Base-by-base conservation (phyloP, 2,797 vertebrate species). In the Hydrolagus colliei region DNA sequence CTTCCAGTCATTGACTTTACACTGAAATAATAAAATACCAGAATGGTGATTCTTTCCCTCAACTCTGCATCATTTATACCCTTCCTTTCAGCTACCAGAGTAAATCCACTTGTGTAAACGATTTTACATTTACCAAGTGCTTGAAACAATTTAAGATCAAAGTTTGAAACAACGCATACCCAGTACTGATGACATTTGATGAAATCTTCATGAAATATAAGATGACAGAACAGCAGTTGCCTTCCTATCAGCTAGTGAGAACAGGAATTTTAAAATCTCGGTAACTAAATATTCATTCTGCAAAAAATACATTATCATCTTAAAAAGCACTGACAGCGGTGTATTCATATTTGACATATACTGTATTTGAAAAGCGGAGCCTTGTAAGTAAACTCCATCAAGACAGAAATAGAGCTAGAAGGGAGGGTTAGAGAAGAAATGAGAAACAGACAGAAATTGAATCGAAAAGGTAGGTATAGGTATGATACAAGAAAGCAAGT, bases 371-470 rank as follows among this genome's bases (percentile, higher is more conserved):
- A 63, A 73, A 74, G 73, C 10, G 14, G 5, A 35, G 61, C 2
- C 22, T 2, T 11, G 6, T 6, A 52, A 52, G 41, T 52, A 82
- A 82, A 20, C 22, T 10, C 27, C 22, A 65, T 67, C 78, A 11
- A 18, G 63, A 68, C 27, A 27, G n/a, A 63, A 82, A 68, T 35
- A 35, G 62, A 67, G 32, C 12, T 27, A 67, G 22, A 63, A 63
- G 41, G 52, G 41, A 35, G 62, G 27, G 67, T 32, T 11, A 22
- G 59, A 62, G 52, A 22, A 79, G 6, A 63, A 18, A 82, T 67
- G 22, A 82, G 52, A 77, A 77, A 82, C 62, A 82, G 62, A 82
- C 11, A 82, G 27, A 41, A 41, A 67, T 63, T 82, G 78, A 80
- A 80, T 22, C 27, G 8, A 18, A 80, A 80, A 22, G 7, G 32